phyloP scores from a whole-genome alignment of 2,888 invertebrate genomes.

The Acanthosepion esculentum region DNA sequence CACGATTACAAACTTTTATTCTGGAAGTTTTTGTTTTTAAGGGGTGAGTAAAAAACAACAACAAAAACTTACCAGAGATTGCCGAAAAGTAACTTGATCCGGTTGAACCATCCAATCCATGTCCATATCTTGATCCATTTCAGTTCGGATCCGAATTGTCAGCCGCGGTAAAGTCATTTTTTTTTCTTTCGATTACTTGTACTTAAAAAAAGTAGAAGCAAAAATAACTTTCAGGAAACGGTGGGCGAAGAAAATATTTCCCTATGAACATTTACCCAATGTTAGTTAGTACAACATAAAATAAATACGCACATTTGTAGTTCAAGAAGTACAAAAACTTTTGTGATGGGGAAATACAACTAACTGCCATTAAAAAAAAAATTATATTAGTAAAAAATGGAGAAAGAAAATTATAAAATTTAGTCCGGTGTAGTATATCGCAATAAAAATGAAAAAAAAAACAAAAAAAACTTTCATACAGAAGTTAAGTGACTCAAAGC shows the following conservation, averaged over 20 bases:
- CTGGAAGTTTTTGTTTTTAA: background rate
- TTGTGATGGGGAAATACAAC: too few species aligned
- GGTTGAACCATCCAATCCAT: slow-evolving; percentile 72
- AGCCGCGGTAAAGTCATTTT: slow-evolving; percentile 56
- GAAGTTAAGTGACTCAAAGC: too few species aligned
- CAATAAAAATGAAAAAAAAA: too few species aligned
- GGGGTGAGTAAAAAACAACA: background rate
- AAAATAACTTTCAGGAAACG: background rate
- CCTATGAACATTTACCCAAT: background rate
- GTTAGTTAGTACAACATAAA: too few species aligned
- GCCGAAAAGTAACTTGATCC: slow-evolving; percentile 65
- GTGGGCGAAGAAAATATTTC: background rate
- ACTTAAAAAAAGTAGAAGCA: background rate
- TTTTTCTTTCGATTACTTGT: background rate
- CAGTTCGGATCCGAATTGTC: slow-evolving; percentile 66
- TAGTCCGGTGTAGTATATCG: too few species aligned
- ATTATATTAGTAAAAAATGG: too few species aligned
- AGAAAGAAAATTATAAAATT: too few species aligned
- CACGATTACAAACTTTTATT: background rate
- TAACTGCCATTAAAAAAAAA: too few species aligned
- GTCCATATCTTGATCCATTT: slow-evolving; percentile 68
- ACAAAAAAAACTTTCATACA: too few species aligned
- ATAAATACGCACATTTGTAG: too few species aligned
- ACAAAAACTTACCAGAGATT: slow-evolving; percentile 61
- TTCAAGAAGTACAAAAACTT: too few species aligned